These are phyloP conservation scores for Hydrolagus colliei DNA, from an alignment of 2,797 vertebrate genomes.

Conservation along the genomic window DNA sequence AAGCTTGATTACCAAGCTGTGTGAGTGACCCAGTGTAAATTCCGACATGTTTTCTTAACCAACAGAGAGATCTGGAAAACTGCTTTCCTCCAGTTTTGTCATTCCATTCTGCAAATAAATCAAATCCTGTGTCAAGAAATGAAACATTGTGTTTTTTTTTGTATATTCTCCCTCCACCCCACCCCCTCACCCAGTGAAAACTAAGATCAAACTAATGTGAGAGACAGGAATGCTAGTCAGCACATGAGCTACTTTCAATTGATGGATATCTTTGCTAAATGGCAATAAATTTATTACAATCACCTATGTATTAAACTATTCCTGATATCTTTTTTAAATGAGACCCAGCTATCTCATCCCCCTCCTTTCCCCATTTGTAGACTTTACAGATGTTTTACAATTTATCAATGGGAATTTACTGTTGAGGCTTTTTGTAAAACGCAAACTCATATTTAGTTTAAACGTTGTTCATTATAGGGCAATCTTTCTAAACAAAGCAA, in stretches of 20 bases:
- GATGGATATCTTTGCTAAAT: slow-evolving; percentile 30
- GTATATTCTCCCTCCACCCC: no score
- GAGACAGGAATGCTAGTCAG: slow-evolving; percentile 40
- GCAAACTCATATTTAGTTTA: background rate
- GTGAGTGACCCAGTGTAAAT: slow-evolving; percentile 84
- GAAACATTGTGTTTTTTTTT: slow-evolving; percentile 39
- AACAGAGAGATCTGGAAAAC: slow-evolving; percentile 55
- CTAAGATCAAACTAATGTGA: slow-evolving; percentile 61
- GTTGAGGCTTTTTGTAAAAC: background rate
- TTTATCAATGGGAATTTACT: no score
- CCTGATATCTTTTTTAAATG: no score
- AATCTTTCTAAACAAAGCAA: slow-evolving; percentile 24
- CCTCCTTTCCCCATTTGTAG: no score
- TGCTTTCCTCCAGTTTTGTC: slow-evolving; percentile 80
- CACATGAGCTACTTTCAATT: slow-evolving; percentile 41
- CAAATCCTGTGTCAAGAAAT: slow-evolving; percentile 37
- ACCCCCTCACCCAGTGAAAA: slow-evolving; percentile 52
- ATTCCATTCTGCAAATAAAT: slow-evolving; percentile 80
- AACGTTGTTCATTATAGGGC: background rate
- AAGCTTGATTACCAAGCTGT: slow-evolving; percentile 98
- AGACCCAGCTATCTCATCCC: no score
- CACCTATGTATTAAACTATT: no score
- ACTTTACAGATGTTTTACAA: no score
- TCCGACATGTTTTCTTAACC: slow-evolving; percentile 79
- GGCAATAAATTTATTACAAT: no score